These are phyloP conservation scores for Geopemphigus sp. DNA, from an alignment of 1,140 invertebrate species.

Conservation along the genomic window DNA sequence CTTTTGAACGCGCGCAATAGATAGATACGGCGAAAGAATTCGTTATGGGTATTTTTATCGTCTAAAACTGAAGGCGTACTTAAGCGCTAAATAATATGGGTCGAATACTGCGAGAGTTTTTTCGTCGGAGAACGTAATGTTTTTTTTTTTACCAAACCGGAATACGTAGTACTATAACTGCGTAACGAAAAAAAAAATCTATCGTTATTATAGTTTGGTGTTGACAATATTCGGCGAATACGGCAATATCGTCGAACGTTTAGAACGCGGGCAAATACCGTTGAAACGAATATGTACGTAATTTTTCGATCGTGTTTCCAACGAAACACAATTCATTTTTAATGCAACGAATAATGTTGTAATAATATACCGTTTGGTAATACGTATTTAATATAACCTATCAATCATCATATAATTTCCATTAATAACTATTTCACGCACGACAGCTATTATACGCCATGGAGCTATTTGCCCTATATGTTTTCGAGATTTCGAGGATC, in stretches of 20 bases:
- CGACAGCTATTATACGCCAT: too few species aligned
- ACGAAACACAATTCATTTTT: not conserved
- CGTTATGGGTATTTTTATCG: not conserved
- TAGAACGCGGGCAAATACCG: too few species aligned
- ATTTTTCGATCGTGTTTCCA: not conserved
- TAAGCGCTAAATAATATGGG: not conserved
- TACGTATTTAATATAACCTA: not conserved
- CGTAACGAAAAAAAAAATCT: too few species aligned
- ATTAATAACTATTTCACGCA: not conserved
- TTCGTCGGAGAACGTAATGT: too few species aligned
- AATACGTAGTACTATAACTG: too few species aligned
- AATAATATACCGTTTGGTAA: not conserved
- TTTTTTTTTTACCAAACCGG: too few species aligned
- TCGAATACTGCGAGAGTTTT: too few species aligned
- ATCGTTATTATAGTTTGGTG: too few species aligned
- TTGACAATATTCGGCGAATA: too few species aligned
- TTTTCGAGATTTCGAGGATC: not conserved
- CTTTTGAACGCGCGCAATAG: not conserved
- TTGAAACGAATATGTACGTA: too few species aligned
- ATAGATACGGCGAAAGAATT: not conserved
- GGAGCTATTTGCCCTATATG: not conserved
- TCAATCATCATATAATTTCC: conserved; percentile 22
- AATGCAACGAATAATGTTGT: not conserved
- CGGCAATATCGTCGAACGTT: too few species aligned
- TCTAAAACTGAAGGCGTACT: not conserved